Percentiles rank a stretch among this genome's conserved stretches.
Conservation (phyloP, 2,888 invertebrate genomes). For the Polyommatus iphigenia region DNA sequence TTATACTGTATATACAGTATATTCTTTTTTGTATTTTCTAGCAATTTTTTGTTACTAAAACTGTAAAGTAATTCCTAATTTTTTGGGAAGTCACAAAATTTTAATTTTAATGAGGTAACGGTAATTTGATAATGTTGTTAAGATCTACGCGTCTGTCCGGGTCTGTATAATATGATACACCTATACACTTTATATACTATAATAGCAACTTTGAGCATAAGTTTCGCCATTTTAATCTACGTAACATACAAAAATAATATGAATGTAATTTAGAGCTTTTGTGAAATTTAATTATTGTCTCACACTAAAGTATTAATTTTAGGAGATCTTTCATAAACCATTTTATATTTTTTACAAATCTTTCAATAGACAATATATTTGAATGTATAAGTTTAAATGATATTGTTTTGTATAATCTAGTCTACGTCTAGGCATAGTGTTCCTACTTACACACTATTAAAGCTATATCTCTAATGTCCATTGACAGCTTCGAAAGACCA, state of each 20-base stretch:
- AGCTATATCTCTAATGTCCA: constrained; percentile 71
- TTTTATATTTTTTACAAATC: background rate
- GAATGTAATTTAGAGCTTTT: constrained; percentile 4
- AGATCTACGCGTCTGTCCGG: constrained; percentile 39
- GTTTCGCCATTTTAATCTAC: constrained; percentile 43
- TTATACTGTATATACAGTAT: too few relatives aligned
- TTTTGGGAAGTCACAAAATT: too few relatives aligned
- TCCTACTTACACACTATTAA: constrained; percentile 66
- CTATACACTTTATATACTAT: constrained; percentile 42
- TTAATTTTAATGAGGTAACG: background rate
- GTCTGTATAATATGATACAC: constrained; percentile 39
- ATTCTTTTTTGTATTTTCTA: too few relatives aligned
- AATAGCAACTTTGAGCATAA: constrained; percentile 61
- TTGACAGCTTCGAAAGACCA: constrained; percentile 35
- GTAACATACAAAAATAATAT: constrained; percentile 24
- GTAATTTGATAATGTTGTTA: background rate
- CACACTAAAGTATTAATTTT: background rate
- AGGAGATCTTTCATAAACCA: background rate
- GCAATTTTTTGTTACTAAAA: too few relatives aligned
- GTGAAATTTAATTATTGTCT: background rate
- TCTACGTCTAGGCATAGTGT: constrained; percentile 44
- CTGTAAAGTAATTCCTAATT: too few relatives aligned
- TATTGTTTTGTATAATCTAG: constrained; percentile 7
- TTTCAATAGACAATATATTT: background rate
- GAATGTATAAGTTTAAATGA: constrained; percentile 15